Conservation (phyloP, 2,797 vertebrate species). For the Diceros bicornis region DNA sequence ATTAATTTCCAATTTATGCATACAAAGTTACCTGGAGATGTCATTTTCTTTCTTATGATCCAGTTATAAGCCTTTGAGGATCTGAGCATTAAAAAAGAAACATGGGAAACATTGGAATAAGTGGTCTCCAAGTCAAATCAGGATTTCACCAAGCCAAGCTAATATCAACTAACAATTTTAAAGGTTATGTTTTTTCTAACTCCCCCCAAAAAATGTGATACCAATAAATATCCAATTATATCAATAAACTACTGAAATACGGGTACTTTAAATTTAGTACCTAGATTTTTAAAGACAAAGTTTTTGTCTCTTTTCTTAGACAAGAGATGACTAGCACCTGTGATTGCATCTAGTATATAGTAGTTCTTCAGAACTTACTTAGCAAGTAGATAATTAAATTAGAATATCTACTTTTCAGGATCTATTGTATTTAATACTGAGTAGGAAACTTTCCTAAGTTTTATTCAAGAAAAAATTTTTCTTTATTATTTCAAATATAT, state of each 20-base stretch:
- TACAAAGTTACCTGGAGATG: slow-evolving; percentile 74
- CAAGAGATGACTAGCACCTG: neutral
- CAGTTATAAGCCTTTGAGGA: slow-evolving; percentile 74
- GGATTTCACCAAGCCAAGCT: rapidly evolving
- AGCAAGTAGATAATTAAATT: neutral
- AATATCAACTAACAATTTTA: slow-evolving; percentile 7
- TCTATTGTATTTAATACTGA: neutral
- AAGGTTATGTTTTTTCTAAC: neutral
- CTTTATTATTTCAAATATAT: neutral
- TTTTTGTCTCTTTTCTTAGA: neutral
- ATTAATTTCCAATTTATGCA: slow-evolving; percentile 81
- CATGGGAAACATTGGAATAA: slow-evolving; percentile 55
- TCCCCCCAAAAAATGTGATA: neutral
- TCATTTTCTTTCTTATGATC: slow-evolving; percentile 76
- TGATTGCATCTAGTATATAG: neutral
- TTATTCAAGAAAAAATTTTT: neutral
- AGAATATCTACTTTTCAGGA: neutral
- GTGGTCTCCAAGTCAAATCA: neutral
- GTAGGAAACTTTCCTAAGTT: neutral
- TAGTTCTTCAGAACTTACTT: neutral
- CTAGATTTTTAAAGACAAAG: neutral
- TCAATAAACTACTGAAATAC: neutral
- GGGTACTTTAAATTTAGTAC: neutral
- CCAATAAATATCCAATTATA: slow-evolving; percentile 27
- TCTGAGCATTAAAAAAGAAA: neutral